A percentile compares a stretch with the other conserved stretches of the same genome.
Evolutionary conservation across 2,113 vertebrate species (phyloP).

Genomic region (Cephalopterus ornatus): DNA sequence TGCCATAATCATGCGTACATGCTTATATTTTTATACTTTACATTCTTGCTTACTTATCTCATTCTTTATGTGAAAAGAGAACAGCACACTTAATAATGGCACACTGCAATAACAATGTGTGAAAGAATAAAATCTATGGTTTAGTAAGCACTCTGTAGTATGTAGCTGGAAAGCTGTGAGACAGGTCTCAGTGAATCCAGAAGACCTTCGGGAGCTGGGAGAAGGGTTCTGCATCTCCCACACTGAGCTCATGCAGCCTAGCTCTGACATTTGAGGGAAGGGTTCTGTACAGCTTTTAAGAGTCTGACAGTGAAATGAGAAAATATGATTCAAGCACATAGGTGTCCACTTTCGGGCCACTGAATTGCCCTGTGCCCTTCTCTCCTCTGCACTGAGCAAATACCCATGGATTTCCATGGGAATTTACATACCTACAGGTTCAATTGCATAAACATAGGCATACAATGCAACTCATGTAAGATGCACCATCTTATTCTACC

Average conservation of each 20-base stretch:
- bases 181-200: neutral
- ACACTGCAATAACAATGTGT: neutral
- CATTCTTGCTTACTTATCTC: neutral
- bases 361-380: neutral
- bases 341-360: neutral
- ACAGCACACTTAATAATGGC: fast-evolving
- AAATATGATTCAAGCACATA: neutral
- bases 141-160: neutral
- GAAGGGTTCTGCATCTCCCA: neutral
- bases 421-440: neutral
- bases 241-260: neutral
- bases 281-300: neutral
- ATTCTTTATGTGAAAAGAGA: neutral
- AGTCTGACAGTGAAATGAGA: neutral
- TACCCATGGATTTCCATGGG: neutral
- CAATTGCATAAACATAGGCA: neutral
- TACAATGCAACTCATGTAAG: neutral
- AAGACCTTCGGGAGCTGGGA: neutral
- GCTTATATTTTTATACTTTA: neutral
- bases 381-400: neutral
- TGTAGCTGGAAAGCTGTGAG: neutral
- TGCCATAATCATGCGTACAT: neutral
- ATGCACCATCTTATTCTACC: neutral
- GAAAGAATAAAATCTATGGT: neutral
- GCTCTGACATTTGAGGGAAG: neutral